Evolutionary conservation across 2,888 invertebrate genomes (phyloP).

Genomic region (Dione vanillae): DNA sequence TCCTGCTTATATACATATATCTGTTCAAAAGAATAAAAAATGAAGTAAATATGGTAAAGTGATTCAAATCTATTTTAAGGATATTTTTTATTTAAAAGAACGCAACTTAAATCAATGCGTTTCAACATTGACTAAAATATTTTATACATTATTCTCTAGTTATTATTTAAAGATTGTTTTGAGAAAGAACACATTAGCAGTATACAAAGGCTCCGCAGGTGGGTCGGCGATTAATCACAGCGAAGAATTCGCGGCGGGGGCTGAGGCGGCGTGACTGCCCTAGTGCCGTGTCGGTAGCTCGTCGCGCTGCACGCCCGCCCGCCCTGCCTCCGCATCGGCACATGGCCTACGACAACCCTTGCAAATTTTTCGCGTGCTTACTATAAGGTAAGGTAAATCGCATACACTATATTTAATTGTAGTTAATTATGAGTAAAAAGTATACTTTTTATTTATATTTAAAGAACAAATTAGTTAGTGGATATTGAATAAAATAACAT

Average conservation of each 20-base stretch:
- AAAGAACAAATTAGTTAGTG: too few relatives aligned
- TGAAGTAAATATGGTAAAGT: too few relatives aligned
- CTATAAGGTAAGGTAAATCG: slow-evolving; percentile 41
- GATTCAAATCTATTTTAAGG: background rate
- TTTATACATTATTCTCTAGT: slow-evolving; percentile 28
- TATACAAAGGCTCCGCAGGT: slow-evolving; percentile 81
- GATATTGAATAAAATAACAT: too few relatives aligned
- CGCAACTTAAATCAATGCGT: background rate
- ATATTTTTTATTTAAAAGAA: background rate
- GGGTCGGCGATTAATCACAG: slow-evolving; percentile 79
- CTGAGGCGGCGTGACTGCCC: slow-evolving; percentile 64
- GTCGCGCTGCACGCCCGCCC: slow-evolving; percentile 68
- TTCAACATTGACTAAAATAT: slow-evolving; percentile 31
- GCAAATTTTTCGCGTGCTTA: slow-evolving; percentile 22
- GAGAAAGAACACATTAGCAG: slow-evolving; percentile 53
- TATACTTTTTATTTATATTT: too few relatives aligned
- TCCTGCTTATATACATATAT: too few relatives aligned
- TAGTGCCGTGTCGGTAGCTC: slow-evolving; percentile 74
- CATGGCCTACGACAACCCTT: slow-evolving; percentile 41
- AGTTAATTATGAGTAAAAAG: too few relatives aligned
- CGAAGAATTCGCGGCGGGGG: slow-evolving; percentile 63
- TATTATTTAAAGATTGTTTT: slow-evolving; percentile 54
- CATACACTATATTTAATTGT: background rate
- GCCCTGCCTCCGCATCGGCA: slow-evolving; percentile 46
- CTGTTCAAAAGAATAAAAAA: too few relatives aligned